Base-by-base conservation (phyloP, 1,140 invertebrate species). In the Drosophila sproati region DNA sequence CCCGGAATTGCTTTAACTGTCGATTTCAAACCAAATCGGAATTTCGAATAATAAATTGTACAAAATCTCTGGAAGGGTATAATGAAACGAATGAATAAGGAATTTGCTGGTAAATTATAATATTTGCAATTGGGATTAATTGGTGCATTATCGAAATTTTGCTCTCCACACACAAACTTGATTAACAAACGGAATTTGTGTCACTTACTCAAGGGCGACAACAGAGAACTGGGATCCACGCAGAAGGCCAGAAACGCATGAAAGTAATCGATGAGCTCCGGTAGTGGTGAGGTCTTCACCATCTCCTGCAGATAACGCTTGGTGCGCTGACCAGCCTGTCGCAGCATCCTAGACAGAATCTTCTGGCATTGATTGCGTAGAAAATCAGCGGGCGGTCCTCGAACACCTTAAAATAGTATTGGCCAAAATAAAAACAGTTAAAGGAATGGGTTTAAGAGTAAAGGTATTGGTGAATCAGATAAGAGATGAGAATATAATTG, bases 221-320 rank as follows among this genome's bases (percentile, higher is more conserved):
- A 93, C 72, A 98, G 93, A 3, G 96, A 95, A 71, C 95, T 95
- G 32, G 97, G 97, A 93, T 99, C 98, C 52, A 97, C 95, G 93
- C 99, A 99, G 92, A 98, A 99, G 12, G 98, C 98, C 43, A 99
- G 95, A 82, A 99, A 98, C 4, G 98, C 95, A 93, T 99, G 99
- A 50, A 99, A 96, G 87, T 99, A 97, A 83, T 99, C 98, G 3
- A 99, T 92, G 7, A 99, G 95, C 57, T 98, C 97, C 2, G 95
- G 93, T 28, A 99, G 93, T 0, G 96, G 94, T 35, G 96, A 95
- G 3, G 94, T 94, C 52, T 95, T 95, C 0, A 99, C 95, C 93
- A 98, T 96, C 48, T 96, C 94, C 67, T 95, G 94, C 10, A 99
- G 93, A 73, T 96, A 98, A 45, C 94, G 94, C 37, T 98, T 97